Evolutionary conservation across 2,113 vertebrate genomes (phyloP), one percentile per base, ranked within the genome.

Genomic region (Hippocampus mohnikei): DNA sequence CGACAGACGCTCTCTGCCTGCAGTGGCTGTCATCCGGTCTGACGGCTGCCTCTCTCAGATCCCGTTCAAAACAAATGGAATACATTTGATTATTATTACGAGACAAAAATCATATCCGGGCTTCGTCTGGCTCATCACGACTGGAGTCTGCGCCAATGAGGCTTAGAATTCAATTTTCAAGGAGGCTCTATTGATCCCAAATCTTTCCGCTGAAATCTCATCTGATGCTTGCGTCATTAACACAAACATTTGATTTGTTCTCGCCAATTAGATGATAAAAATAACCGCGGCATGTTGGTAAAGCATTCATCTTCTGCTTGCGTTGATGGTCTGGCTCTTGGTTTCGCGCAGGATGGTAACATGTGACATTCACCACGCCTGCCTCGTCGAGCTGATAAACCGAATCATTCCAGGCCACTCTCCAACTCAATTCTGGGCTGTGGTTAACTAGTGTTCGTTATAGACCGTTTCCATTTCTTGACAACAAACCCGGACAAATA

Each of bases 221-320:
- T 70, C 67, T 33, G 46, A 58, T 46, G 8, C 62, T 83, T 83
- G 74, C 81, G 66, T 82, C 79, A 78, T 62, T 37, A 58, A 46
- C 63, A 56, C 65, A 67, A 75, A 27, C 62, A 60, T 81, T 55
- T 40, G 58, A 73, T 27, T 16, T 18, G 40, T 44, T 64, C 61
- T 44, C 41, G 5, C n/a, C 12, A 59, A 29, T 29, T 25, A 65
- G 41, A 44, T 64, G n/a, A 15, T 42, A n/a, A 18, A 62, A 62
- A 62, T 62, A 62, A 23, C 2, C 21, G 29, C 12, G 37, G 29
- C 5, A 37, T 3, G 20, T 37, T 21, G 5, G 20, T 37, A 3
- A 16, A 20, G 8, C 40, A 25, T 3, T 3, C 8, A 41, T 6
- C 1, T 64, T 42, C 5, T 15, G 13, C 1, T 58, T 58, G 13